These are phyloP conservation scores for Bergia puertoricense DNA, from an alignment of 92 coral and sea anemone genomes.

Conservation along the genomic window DNA sequence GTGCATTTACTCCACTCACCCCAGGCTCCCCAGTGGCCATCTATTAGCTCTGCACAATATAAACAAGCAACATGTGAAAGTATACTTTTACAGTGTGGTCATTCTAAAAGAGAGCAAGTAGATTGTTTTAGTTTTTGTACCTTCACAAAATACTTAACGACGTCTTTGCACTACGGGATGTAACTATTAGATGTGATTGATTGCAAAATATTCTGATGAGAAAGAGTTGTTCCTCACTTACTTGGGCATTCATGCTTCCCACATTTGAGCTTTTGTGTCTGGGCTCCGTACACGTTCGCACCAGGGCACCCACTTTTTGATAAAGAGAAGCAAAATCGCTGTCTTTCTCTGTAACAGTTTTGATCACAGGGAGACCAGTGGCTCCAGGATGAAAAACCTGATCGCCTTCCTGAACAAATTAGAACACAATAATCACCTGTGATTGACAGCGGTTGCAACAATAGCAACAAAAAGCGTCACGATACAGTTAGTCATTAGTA, in stretches of 20 bases:
- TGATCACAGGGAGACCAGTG: constrained; percentile 53
- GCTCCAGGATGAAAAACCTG: constrained; percentile 45
- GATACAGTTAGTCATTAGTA: no score
- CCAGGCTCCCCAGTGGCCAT: constrained; percentile 59
- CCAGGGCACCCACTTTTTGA: constrained; percentile 33
- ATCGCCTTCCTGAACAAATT: constrained; percentile 14
- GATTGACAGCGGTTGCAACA: not conserved
- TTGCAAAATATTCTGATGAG: not conserved
- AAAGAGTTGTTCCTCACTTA: not conserved
- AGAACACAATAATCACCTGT: not conserved
- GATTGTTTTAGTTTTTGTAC: not conserved
- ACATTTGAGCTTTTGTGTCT: constrained; percentile 45
- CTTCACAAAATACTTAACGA: no score
- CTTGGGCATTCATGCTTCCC: constrained; percentile 47
- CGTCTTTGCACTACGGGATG: not conserved
- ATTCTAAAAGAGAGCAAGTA: no score
- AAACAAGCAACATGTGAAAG: not conserved
- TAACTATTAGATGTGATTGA: not conserved
- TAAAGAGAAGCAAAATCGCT: constrained; percentile 46
- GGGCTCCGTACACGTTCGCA: constrained; percentile 44
- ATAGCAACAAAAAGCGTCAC: no score
- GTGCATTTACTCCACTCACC: constrained; percentile 48
- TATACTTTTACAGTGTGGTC: not conserved
- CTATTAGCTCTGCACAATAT: constrained; percentile 26
- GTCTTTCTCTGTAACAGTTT: constrained; percentile 53